A percentile compares a stretch with the other conserved stretches of the same genome.
Conservation (phyloP, 2,888 invertebrate genomes). For the Nephrocerus scutellatus region DNA sequence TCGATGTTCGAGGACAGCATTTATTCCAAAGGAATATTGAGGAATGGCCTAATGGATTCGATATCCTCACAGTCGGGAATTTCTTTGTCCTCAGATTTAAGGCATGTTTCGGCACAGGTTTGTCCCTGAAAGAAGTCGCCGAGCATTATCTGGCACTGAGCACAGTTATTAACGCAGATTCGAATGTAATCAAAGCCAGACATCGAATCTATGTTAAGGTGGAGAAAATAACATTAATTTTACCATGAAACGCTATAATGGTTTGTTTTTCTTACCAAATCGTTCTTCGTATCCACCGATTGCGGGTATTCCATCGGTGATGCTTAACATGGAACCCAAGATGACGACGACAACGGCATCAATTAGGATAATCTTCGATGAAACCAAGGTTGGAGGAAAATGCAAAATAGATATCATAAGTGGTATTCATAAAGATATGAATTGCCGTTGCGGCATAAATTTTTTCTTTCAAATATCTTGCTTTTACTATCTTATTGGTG, state of each 20-base stretch:
- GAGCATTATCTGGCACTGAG: slow-evolving; percentile 83
- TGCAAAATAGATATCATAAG: no score
- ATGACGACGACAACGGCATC: no score
- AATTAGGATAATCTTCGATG: no score
- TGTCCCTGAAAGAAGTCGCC: slow-evolving; percentile 81
- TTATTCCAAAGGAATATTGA: no score
- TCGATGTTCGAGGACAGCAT: no score
- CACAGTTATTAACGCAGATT: slow-evolving; percentile 78
- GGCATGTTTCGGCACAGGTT: slow-evolving; percentile 76
- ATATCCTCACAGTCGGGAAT: slow-evolving; percentile 82
- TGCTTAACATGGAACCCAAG: slow-evolving; percentile 27
- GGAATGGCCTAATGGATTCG: slow-evolving; percentile 70
- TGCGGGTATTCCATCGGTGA: slow-evolving; percentile 33
- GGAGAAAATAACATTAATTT: no score
- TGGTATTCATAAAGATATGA: no score
- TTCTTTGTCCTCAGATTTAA: slow-evolving; percentile 73
- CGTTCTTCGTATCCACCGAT: slow-evolving; percentile 41
- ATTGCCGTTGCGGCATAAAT: no score
- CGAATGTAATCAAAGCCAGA: slow-evolving; percentile 55
- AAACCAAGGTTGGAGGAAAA: no score
- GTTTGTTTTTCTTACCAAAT: slow-evolving; percentile 45
- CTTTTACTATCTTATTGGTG: no score
- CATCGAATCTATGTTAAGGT: slow-evolving; percentile 30
- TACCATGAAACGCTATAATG: no score
- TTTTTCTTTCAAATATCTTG: no score